A percentile compares a stretch with the other conserved stretches of the same genome.
Evolutionary conservation across 1,140 invertebrate species (phyloP).

Genomic region (Drosophila orena): DNA sequence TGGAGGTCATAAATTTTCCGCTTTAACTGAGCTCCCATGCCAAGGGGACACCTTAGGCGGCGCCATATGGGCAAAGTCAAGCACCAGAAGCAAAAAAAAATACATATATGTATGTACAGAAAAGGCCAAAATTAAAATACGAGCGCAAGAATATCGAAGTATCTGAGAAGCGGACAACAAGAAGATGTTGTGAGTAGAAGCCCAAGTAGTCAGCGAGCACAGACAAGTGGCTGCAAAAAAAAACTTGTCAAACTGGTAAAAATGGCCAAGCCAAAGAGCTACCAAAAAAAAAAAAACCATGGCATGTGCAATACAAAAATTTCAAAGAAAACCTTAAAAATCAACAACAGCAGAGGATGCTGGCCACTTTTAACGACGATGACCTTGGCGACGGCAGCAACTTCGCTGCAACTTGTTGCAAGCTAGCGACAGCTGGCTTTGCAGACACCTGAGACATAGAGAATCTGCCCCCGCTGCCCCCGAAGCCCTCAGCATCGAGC

Average conservation of each 20-base stretch:
- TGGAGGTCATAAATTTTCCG: constrained; percentile 71
- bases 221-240: constrained; percentile 36
- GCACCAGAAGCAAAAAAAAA: constrained; percentile 5
- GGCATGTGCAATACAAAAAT: constrained; percentile 22
- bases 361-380: constrained; percentile 69
- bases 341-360: constrained; percentile 39
- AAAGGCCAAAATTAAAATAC: constrained; percentile 69
- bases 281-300: constrained; percentile 64
- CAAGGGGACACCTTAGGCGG: constrained; percentile 63
- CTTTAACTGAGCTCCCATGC: constrained; percentile 52
- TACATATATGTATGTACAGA: not conserved
- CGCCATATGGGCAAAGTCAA: constrained; percentile 69
- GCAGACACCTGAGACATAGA: constrained; percentile 59
- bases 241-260: constrained; percentile 76
- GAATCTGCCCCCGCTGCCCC: constrained; percentile 39
- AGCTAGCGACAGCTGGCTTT: constrained; percentile 43
- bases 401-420: constrained; percentile 76
- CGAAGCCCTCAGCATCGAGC: constrained; percentile 18
- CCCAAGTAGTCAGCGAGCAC: constrained; percentile 51
- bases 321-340: constrained; percentile 35
- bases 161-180: constrained; percentile 47
- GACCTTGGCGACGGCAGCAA: constrained; percentile 72
- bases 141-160: constrained; percentile 65
- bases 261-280: constrained; percentile 54
- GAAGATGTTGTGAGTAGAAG: constrained; percentile 61